Base-by-base conservation (phyloP, 2,113 vertebrate species). In the Dromiciops gliroides region DNA sequence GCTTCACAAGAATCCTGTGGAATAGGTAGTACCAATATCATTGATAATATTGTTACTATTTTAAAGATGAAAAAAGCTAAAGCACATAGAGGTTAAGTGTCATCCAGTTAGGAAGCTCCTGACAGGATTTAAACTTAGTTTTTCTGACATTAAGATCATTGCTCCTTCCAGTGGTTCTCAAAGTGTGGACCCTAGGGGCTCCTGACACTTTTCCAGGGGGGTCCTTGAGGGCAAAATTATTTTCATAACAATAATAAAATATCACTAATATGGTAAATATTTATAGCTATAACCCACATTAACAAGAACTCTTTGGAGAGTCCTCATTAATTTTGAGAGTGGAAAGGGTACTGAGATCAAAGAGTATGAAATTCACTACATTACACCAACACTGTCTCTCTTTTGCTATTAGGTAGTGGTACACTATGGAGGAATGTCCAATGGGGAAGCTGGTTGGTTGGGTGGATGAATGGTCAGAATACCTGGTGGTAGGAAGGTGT, bases 111-210 rank as follows among this genome's bases (percentile, higher is more conserved):
- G 19, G 22, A 67, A 90, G 2, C 28, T 50, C 24, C 11, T 92
- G 51, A 26, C 90, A 51, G 16, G 51, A 89, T 93, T 96, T 91
- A 37, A 67, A 16, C 56, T 50, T 92, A 90, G 53, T 31, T 51
- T 51, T 48, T 49, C 50, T 67, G 89, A 9, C 60, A 91, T 67
- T 23, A 52, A 91, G 67, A 93, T 50, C 89, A 53, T 83, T 44
- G 31, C n/a, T 83, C 1, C 8, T 83, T 83, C 67, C 19, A 83
- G 16, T 44, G 67, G 19, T 83, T 83, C 67, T 83, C 16, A 22
- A 83, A 83, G 37, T 83, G 67, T 83, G 5, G 5, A 83, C 6
- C n/a, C 28, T 67, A 67, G 31, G 56, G 10, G 8, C 28, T 3
- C 26, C 37, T 44, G 67, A 75, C 37, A 44, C 37, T 83, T 67